Evolutionary conservation across 2,888 invertebrate species (phyloP).

Genomic region (Gymnoscelis rufifasciata): DNA sequence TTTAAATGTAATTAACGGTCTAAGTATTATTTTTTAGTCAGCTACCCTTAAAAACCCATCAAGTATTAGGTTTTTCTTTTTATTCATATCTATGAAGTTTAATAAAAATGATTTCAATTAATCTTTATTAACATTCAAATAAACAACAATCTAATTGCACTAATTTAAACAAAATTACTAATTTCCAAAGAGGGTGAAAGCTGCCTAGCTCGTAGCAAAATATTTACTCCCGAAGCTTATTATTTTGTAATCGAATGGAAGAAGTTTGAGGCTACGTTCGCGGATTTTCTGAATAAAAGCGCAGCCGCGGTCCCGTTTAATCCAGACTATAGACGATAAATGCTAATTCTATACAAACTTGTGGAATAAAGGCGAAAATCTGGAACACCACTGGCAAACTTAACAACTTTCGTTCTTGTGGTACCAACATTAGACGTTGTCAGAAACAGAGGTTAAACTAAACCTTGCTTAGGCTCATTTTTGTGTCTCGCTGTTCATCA

Average conservation of each 20-base stretch:
- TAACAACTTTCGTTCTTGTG: background rate
- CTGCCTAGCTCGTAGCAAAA: slow-evolving; percentile 16
- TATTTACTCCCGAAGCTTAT: slow-evolving; percentile 18
- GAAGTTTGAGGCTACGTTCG: slow-evolving; percentile 19
- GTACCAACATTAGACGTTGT: too few species aligned
- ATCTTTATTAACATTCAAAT: too few species aligned
- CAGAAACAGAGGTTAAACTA: too few species aligned
- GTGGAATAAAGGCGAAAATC: slow-evolving; percentile 52
- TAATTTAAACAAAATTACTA: slow-evolving; percentile 14
- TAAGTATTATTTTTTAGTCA: too few species aligned
- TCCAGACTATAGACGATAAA: slow-evolving; percentile 59
- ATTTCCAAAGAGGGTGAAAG: slow-evolving; percentile 6
- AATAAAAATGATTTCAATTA: too few species aligned
- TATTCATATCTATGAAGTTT: too few species aligned
- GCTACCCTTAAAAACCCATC: too few species aligned
- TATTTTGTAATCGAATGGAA: slow-evolving; percentile 19
- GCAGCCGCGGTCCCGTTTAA: slow-evolving; percentile 48
- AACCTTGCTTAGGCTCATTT: too few species aligned
- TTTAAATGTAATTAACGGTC: too few species aligned
- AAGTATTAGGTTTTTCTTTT: too few species aligned
- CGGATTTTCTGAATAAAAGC: slow-evolving; percentile 38
- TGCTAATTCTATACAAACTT: slow-evolving; percentile 62
- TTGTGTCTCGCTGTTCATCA: too few species aligned
- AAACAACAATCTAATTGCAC: background rate
- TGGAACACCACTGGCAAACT: slow-evolving; percentile 31